Conservation (phyloP, 2,113 vertebrate species). For the Benitochromis conjunctus region DNA sequence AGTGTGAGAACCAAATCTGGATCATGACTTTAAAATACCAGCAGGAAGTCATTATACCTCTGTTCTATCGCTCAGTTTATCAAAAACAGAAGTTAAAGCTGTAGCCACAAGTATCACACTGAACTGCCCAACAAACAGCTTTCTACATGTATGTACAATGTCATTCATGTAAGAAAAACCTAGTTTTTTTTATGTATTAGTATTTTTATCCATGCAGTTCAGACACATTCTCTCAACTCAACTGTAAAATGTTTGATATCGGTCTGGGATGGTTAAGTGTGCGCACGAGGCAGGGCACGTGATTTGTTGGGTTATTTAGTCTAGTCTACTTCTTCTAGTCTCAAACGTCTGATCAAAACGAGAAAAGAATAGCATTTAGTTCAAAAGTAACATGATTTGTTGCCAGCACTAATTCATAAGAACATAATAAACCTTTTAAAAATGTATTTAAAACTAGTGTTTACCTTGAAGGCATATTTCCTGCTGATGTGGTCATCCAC, state of each 20-base stretch:
- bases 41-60: neutral
- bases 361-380: neutral
- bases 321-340: neutral
- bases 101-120: neutral
- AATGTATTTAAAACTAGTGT: neutral
- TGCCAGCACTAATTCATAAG: neutral
- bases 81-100: neutral
- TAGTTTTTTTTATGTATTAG: neutral
- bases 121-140: neutral
- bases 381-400: neutral
- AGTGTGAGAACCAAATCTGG: neutral
- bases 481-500: conserved; percentile 94
- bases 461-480: conserved; percentile 93
- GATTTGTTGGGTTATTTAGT: neutral
- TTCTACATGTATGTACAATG: neutral
- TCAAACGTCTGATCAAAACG: neutral
- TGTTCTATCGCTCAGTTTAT: neutral
- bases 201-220: neutral
- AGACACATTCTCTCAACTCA: neutral
- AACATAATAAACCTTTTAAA: neutral
- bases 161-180: neutral
- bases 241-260: neutral
- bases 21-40: neutral
- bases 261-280: neutral
- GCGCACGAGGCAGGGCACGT: neutral